Evolutionary conservation across 2,888 invertebrate species (phyloP), one percentile per base, ranked within the genome.

Genomic region (Eristalis tenax): DNA sequence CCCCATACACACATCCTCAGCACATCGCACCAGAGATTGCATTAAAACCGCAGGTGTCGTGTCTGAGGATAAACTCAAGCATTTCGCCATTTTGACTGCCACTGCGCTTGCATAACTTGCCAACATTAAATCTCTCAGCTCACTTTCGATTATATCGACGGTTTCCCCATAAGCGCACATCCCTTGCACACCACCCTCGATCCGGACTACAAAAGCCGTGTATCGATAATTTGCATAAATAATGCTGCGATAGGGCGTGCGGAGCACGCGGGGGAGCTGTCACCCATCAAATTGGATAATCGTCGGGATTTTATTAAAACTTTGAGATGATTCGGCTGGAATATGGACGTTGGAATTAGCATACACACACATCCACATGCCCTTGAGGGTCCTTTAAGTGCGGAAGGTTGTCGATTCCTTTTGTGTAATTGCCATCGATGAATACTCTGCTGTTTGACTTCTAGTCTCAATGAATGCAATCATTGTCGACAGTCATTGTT

Each of bases 191-290:
- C 2, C 5, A 6, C 8, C 3, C 18, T 13, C 23, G 13, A n/a
- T 35, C 11, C 38, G n/a, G 22, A 71, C 18, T 8, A 32, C n/a
- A 32, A 32, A 18, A 18, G 18, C 8, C 28, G 28, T 28, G 43
- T 73, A 43, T 73, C 61, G 61, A 63, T 63, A 73, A 73, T 73
- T 73, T 73, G 61, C 61, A 73, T 73, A 43, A 73, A 73, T 73
- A 73, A 73, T 63, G 26, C 35, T 15, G 6, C 22, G 6, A 23
- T 11, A 13, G 26, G 6, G 8, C 11, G 18, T 1, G 1, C 10
- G 4, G 32, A 8, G 28, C 11, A 8, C 5, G n/a, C 6, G 26
- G 70, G 13, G 38, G 13, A 8, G n/a, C 32, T 23, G 22, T 50
- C 50, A 74, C 63, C 50, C 56, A 64, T 64, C n/a, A 50, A 56